phyloP scores from a whole-genome alignment of 2,888 invertebrate species.

The Parnassius mnemosyne region DNA sequence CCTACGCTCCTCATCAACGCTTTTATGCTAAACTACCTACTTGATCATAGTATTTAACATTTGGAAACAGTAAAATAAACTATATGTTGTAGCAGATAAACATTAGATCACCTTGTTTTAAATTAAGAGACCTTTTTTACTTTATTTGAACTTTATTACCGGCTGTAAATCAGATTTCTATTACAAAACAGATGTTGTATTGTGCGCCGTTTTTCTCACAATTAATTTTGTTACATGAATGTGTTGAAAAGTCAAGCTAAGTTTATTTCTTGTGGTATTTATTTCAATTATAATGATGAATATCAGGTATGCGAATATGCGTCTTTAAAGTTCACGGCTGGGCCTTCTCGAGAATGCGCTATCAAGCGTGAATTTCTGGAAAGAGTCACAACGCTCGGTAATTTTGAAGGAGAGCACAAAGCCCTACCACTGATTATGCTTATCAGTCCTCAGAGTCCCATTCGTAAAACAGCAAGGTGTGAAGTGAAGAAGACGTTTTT shows the following conservation, averaged over 20 bases:
- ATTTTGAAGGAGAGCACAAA: no score
- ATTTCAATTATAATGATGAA: no score
- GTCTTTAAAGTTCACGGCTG: no score
- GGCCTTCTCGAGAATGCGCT: no score
- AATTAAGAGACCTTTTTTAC: not conserved
- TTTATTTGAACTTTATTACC: not conserved
- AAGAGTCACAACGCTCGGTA: no score
- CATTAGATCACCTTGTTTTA: not conserved
- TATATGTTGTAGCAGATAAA: not conserved
- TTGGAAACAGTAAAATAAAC: slow-evolving; percentile 5
- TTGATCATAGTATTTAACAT: not conserved
- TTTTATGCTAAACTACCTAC: slow-evolving; percentile 4
- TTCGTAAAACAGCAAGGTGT: no score
- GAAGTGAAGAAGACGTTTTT: no score
- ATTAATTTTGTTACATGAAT: not conserved
- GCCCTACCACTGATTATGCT: no score
- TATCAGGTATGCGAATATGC: no score
- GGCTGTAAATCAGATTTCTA: slow-evolving; percentile 3
- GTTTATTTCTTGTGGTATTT: no score
- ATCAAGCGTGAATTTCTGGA: no score
- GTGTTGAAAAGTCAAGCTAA: not conserved
- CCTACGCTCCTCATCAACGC: slow-evolving; percentile 20
- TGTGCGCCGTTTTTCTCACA: slow-evolving; percentile 12
- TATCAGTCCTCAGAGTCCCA: no score
- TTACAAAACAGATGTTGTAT: slow-evolving; percentile 10